Evolutionary conservation across 2,888 invertebrate species (phyloP).

Genomic region (Cataglyphis livida): DNA sequence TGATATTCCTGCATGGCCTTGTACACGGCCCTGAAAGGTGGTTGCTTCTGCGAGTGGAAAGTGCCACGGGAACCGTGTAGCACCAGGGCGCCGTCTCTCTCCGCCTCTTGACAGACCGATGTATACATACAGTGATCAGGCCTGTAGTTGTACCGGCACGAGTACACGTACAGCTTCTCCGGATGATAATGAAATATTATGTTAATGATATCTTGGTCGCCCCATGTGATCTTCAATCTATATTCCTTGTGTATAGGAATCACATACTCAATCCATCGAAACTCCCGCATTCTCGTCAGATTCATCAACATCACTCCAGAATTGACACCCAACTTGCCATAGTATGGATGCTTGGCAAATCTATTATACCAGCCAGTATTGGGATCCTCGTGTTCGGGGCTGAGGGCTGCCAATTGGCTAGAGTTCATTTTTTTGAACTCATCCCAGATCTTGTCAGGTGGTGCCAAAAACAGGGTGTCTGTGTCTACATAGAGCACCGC

Average conservation of each 20-base stretch:
- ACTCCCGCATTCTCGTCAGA: slow-evolving; percentile 94
- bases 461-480: slow-evolving; percentile 95
- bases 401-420: slow-evolving; percentile 94
- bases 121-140: slow-evolving; percentile 99
- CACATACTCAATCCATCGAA: slow-evolving; percentile 94
- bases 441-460: slow-evolving; percentile 94
- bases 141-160: slow-evolving; percentile 96
- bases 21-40: slow-evolving; percentile 92
- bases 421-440: slow-evolving; percentile 93
- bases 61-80: slow-evolving; percentile 95
- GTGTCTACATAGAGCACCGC: slow-evolving; percentile 97
- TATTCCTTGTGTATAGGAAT: slow-evolving; percentile 94
- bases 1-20: slow-evolving; percentile 89
- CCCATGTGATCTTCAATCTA: slow-evolving; percentile 96
- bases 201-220: slow-evolving; percentile 98
- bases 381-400: slow-evolving; percentile 96
- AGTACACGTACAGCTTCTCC: slow-evolving; percentile 92
- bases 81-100: slow-evolving; percentile 91
- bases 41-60: slow-evolving; percentile 95
- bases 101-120: slow-evolving; percentile 92
- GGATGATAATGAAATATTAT: slow-evolving; percentile 95
- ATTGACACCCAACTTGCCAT: slow-evolving; percentile 95
- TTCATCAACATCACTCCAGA: slow-evolving; percentile 99
- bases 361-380: slow-evolving; percentile 98
- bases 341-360: slow-evolving; percentile 98